Evolutionary conservation across 2,797 vertebrate species (phyloP).

Genomic region (Rhinoraja longicauda): DNA sequence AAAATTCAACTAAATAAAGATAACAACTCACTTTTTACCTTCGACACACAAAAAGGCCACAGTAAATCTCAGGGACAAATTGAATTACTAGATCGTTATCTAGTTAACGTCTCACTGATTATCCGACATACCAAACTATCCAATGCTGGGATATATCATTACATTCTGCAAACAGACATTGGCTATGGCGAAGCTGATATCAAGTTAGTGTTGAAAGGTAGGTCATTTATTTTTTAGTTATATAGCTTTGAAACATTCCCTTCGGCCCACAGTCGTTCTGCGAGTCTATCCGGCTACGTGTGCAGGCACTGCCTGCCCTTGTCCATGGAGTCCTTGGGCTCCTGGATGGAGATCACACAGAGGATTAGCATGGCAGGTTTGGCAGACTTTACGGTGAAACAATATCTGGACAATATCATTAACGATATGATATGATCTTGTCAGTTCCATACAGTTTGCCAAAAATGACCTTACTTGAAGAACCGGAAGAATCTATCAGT

Average conservation of each 20-base stretch:
- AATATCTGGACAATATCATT: too few species aligned
- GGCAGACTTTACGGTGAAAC: too few species aligned
- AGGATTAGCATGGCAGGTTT: too few species aligned
- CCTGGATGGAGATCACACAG: too few species aligned
- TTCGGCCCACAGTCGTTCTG: too few species aligned
- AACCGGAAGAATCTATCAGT: background rate
- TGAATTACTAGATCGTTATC: background rate
- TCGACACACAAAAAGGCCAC: fast-evolving
- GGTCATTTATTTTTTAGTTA: too few species aligned
- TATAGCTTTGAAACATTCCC: too few species aligned
- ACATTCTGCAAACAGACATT: background rate
- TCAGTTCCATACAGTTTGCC: constrained; percentile 24
- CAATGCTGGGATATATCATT: background rate
- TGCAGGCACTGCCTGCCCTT: too few species aligned
- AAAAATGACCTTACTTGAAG: background rate
- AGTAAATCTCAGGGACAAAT: background rate
- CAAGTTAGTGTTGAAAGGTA: background rate
- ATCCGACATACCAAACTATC: background rate
- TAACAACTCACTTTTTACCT: fast-evolving
- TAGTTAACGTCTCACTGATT: background rate
- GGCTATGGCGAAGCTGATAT: background rate
- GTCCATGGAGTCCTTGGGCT: too few species aligned
- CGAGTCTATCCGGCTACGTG: too few species aligned
- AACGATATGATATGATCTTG: background rate
- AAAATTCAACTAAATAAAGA: background rate